These are phyloP conservation scores for Thunnus maccoyii DNA, from an alignment of 2,113 vertebrate species.

Conservation along the genomic window DNA sequence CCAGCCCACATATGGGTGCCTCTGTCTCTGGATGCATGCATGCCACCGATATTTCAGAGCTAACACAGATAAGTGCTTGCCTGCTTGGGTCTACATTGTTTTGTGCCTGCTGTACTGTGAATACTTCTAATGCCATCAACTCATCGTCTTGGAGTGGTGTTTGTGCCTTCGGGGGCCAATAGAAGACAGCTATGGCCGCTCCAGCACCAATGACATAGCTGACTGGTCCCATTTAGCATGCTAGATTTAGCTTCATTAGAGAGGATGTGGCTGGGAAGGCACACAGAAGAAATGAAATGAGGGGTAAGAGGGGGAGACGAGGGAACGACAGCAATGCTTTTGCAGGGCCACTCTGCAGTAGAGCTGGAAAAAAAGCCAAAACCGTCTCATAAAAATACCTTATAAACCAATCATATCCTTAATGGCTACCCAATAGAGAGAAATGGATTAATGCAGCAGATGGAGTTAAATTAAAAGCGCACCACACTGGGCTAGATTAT, in stretches of 20 bases:
- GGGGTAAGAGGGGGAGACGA: constrained; percentile 71
- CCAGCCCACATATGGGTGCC: constrained; percentile 61
- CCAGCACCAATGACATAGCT: constrained; percentile 86
- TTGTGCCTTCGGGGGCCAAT: constrained; percentile 77
- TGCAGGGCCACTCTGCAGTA: constrained; percentile 54
- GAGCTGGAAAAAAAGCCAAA: constrained; percentile 62
- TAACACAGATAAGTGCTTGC: constrained; percentile 30
- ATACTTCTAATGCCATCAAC: constrained; percentile 60
- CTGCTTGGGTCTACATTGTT: constrained; percentile 46
- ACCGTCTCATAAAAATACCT: constrained; percentile 62
- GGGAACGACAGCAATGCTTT: constrained; percentile 57
- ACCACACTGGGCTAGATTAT: constrained; percentile 29
- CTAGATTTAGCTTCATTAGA: constrained; percentile 88
- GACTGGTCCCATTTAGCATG: constrained; percentile 88
- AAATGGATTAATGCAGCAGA: constrained; percentile 68
- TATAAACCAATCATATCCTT: constrained; percentile 63
- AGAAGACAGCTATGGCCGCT: constrained; percentile 69
- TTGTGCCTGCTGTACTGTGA: constrained; percentile 49
- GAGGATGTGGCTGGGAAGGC: constrained; percentile 80
- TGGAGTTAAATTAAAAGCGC: constrained; percentile 64
- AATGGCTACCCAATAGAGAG: constrained; percentile 60
- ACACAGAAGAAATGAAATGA: constrained; percentile 81
- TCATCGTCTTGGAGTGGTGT: constrained; percentile 66
- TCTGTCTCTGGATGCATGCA: constrained; percentile 29
- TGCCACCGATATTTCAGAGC: constrained; percentile 38